Evolutionary conservation across 2,113 vertebrate genomes (phyloP), one percentile per base, ranked within the genome.

Genomic region (Apodemus speciosus): DNA sequence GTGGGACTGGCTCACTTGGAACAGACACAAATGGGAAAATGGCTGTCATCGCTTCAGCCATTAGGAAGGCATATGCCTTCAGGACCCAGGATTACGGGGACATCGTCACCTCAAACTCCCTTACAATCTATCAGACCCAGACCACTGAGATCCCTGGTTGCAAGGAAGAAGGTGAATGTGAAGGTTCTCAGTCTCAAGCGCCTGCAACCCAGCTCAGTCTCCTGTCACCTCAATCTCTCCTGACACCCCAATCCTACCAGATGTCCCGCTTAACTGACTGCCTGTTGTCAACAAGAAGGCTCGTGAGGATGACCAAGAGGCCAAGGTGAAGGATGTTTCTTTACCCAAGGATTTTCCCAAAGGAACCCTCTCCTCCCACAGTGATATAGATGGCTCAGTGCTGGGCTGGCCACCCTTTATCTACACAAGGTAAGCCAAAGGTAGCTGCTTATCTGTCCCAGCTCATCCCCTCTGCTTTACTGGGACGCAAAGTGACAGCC

Each of bases 401-500:
- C 76, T 46, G 11, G 3, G 13, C 53, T 5, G 18, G 46, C 18
- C 0, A 2, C 4, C 56, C 76, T 20, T 58, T 73, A 66, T 60
- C 95, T 20, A 9, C 49, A 60, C 35, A 0, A 3, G 9, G 0
- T 8, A 89, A 89, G 91, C 53, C 96, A 94, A 96, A 96, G 95
- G 95, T 89, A 21, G 80, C 0, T 56, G 18, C 21, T 96, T 92
- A 96, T 95, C 96, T 90, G 69, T 35, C n/a, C 3, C 0, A 18
- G 15, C 2, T 1, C 13, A 40, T 9, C 9, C 69, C 79, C 10
- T 75, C 40, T 46, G 15, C 53, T 14, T 11, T 93, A 84, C 79
- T 87, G 20, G 25, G 13, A 8, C 20, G 27, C 1, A 43, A 30
- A 51, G 5, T 43, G 32, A 73, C 4, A 15, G 16, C 53, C 56